phyloP scores from a whole-genome alignment of 2,888 invertebrate genomes.

The Micoletzkya japonica region DNA sequence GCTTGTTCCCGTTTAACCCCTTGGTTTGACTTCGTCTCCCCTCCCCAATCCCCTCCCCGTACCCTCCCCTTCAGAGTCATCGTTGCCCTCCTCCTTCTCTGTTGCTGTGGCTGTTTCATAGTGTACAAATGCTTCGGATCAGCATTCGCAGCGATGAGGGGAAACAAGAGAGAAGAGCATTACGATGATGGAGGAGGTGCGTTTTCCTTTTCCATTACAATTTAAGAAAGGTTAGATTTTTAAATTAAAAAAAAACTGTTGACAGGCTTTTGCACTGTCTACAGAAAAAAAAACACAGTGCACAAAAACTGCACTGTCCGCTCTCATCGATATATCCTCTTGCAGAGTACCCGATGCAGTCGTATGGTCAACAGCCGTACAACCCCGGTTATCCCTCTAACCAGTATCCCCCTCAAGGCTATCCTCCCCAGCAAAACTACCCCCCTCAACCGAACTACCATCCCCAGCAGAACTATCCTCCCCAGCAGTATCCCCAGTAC shows the following conservation, averaged over 20 bases:
- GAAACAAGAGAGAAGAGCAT: conserved; percentile 9
- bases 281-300: too few species aligned
- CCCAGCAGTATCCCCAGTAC: conserved; percentile 24
- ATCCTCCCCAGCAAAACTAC: conserved; percentile 15
- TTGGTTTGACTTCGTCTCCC: background rate
- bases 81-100: conserved; percentile 47
- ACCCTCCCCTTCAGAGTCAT: conserved; percentile 42
- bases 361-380: conserved; percentile 36
- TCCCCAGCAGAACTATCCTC: conserved; percentile 26
- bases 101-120: conserved; percentile 54
- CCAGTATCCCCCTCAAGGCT: background rate
- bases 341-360: conserved; percentile 46
- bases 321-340: background rate
- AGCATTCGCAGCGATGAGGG: background rate
- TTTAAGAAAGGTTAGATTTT: background rate
- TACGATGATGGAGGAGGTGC: conserved; percentile 22
- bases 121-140: conserved; percentile 38
- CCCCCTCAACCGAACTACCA: conserved; percentile 7
- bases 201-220: too few species aligned
- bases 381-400: too few species aligned
- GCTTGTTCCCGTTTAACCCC: background rate
- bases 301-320: background rate
- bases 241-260: too few species aligned
- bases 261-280: too few species aligned
- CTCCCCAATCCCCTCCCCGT: background rate